Conservation (phyloP, 2,113 vertebrate genomes). For the Heptranchias perlo region DNA sequence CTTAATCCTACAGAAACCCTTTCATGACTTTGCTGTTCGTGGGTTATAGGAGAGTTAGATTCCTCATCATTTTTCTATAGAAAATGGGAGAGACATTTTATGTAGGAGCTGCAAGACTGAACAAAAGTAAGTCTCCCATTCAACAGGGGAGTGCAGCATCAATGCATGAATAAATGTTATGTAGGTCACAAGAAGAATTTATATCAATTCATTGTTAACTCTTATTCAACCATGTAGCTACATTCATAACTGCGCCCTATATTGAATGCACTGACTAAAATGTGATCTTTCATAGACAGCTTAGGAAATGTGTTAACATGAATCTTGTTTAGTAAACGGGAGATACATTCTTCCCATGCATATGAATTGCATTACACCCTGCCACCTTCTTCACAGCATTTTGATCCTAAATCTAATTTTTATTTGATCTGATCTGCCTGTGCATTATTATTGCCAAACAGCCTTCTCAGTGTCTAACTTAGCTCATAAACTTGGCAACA, state of each 20-base stretch:
- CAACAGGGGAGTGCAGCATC: neutral
- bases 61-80: neutral
- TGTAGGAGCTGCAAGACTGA: neutral
- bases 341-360: neutral
- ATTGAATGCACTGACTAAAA: neutral
- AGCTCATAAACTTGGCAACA: neutral
- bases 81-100: constrained; percentile 2
- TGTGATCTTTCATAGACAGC: neutral
- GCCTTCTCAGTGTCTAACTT: neutral
- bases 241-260: neutral
- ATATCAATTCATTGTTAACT: neutral
- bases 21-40: neutral
- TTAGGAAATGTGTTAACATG: neutral
- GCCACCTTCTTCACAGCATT: neutral
- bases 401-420: neutral
- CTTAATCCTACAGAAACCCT: neutral
- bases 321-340: neutral
- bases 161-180: neutral
- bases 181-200: neutral
- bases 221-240: neutral
- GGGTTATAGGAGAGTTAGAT: neutral
- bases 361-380: neutral
- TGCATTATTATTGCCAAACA: neutral
- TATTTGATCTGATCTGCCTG: neutral
- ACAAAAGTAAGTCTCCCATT: neutral